These are phyloP conservation scores for Himalopsyche japonica DNA, from an alignment of 2,888 invertebrate genomes.

Conservation along the genomic window DNA sequence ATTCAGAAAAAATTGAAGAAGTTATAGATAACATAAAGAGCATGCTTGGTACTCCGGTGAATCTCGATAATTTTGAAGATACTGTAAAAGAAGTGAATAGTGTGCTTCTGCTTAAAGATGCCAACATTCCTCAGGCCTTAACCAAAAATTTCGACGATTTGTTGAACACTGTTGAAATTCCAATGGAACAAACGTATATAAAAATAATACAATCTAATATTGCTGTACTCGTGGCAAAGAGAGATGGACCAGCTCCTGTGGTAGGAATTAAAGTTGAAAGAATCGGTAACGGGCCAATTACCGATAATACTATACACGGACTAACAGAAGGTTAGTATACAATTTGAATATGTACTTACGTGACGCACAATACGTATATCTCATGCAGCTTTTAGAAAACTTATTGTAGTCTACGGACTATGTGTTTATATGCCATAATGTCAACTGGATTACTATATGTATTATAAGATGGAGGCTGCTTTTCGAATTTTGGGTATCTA, in stretches of 20 bases:
- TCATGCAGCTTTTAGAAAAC: too few relatives aligned
- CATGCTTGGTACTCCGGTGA: background rate
- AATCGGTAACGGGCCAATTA: background rate
- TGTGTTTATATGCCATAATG: too few relatives aligned
- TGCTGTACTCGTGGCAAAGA: conserved; percentile 31
- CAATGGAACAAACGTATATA: conserved; percentile 14
- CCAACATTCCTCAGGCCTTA: background rate
- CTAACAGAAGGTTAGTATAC: conserved; percentile 24
- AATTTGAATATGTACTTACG: background rate
- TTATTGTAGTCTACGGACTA: too few relatives aligned
- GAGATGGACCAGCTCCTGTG: conserved; percentile 8
- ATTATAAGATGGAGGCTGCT: too few relatives aligned
- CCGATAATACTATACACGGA: conserved; percentile 12
- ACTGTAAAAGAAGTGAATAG: background rate
- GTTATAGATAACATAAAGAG: background rate
- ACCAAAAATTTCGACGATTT: background rate
- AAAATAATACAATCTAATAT: conserved; percentile 32
- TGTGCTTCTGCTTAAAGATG: background rate
- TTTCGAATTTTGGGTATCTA: too few relatives aligned
- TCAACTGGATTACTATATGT: too few relatives aligned
- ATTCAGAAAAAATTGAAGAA: background rate
- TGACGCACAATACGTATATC: background rate
- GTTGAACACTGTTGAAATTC: conserved; percentile 16
- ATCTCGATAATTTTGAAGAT: background rate
- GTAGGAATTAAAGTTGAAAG: conserved; percentile 22